Conservation (phyloP, 2,113 vertebrate species). For the Ploceus nigricollis region DNA sequence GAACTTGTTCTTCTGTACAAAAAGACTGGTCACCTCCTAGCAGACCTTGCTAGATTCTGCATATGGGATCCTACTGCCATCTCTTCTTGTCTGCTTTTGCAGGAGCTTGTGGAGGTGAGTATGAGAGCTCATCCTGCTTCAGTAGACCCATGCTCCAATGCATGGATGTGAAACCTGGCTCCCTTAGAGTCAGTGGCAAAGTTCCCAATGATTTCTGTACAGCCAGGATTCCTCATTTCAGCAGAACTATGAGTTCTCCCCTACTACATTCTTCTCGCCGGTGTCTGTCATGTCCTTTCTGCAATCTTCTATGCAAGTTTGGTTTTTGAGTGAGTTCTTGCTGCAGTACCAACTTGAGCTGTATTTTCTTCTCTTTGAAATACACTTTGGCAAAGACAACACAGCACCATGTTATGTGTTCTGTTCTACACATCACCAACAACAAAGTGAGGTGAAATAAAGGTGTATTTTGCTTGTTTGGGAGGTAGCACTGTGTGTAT, state of each 20-base stretch:
- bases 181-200: background rate
- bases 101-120: background rate
- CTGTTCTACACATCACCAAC: background rate
- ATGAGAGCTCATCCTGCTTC: background rate
- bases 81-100: background rate
- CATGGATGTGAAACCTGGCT: background rate
- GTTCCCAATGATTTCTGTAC: background rate
- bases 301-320: background rate
- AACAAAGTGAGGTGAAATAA: background rate
- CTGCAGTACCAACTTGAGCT: background rate
- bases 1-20: background rate
- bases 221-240: background rate
- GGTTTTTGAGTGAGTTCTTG: background rate
- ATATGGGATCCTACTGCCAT: background rate
- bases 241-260: background rate
- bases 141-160: rapidly evolving
- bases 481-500: background rate
- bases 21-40: background rate
- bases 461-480: background rate
- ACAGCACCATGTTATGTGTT: background rate
- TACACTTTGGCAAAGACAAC: background rate
- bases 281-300: background rate
- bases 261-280: background rate
- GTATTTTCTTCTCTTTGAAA: background rate
- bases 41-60: background rate